These are phyloP conservation scores for Pseudococcus viburni DNA, from an alignment of 2,888 invertebrate genomes.

Conservation along the genomic window DNA sequence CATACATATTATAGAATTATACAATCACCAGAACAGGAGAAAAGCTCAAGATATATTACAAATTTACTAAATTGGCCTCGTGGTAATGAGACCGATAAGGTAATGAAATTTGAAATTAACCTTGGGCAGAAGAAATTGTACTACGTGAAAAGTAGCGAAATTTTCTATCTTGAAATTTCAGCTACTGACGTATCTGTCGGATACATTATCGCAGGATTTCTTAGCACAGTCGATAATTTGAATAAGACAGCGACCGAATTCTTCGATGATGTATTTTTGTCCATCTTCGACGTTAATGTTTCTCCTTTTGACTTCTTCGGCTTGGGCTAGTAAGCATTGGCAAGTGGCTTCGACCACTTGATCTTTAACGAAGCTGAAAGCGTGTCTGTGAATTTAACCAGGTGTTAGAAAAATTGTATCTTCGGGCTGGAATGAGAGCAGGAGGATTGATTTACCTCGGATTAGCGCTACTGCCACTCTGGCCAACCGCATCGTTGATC, in stretches of 20 bases:
- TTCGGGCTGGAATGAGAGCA: too few species aligned
- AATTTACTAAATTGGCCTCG: conserved; percentile 6
- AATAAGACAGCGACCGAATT: conserved; percentile 93
- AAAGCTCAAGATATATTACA: background rate
- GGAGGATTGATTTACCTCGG: conserved; percentile 4
- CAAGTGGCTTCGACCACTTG: conserved; percentile 97
- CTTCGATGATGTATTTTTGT: conserved; percentile 86
- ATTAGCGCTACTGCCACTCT: conserved; percentile 46
- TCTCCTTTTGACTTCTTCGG: conserved; percentile 82
- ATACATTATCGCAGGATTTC: conserved; percentile 44
- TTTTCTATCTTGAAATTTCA: conserved; percentile 15
- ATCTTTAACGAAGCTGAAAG: conserved; percentile 92
- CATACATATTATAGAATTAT: conserved; percentile 16
- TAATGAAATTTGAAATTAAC: conserved; percentile 11
- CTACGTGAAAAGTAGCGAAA: background rate
- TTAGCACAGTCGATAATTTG: conserved; percentile 82
- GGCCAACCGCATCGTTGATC: conserved; percentile 67
- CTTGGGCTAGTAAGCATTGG: conserved; percentile 94
- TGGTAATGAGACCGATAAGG: background rate
- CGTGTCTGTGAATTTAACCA: conserved; percentile 68
- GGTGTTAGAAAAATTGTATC: background rate
- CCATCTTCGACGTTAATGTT: conserved; percentile 77
- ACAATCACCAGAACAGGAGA: background rate
- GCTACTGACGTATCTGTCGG: conserved; percentile 58
- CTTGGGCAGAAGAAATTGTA: background rate